Evolutionary conservation across 2,113 vertebrate genomes (phyloP).

Genomic region (Eretmochelys imbricata): DNA sequence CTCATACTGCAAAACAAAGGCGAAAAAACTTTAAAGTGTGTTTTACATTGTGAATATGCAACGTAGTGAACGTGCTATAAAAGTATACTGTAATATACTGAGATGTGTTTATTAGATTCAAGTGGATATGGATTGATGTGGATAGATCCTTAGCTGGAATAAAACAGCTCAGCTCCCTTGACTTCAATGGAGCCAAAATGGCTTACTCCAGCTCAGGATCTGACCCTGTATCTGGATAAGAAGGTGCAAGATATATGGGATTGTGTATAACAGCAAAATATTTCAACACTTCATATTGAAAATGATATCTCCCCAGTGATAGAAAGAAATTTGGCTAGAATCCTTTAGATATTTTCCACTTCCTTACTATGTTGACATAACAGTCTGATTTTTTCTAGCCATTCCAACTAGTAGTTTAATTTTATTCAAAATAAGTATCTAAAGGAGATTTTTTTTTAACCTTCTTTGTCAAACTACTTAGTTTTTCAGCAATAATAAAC

Average conservation of each 20-base stretch:
- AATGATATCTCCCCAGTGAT: neutral
- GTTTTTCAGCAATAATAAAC: neutral
- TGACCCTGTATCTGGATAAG: neutral
- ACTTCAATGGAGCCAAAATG: neutral
- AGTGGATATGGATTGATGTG: neutral
- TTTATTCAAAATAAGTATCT: neutral
- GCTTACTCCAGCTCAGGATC: neutral
- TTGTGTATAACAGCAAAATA: neutral
- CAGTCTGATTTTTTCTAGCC: neutral
- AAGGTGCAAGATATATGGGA: fast-evolving
- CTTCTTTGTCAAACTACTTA: neutral
- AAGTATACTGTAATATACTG: neutral
- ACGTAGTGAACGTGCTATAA: neutral
- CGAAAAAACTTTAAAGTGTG: slow-evolving; percentile 29
- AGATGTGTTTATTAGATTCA: neutral
- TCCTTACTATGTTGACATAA: neutral
- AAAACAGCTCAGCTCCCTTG: neutral
- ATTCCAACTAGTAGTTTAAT: neutral
- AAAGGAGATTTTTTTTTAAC: fast-evolving
- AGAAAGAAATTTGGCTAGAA: neutral
- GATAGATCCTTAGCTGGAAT: neutral
- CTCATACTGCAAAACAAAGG: slow-evolving; percentile 89
- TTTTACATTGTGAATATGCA: neutral
- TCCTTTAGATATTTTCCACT: neutral
- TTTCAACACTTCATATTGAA: neutral